phyloP scores from a whole-genome alignment of 2,888 invertebrate genomes.

The Lycia hirtaria region DNA sequence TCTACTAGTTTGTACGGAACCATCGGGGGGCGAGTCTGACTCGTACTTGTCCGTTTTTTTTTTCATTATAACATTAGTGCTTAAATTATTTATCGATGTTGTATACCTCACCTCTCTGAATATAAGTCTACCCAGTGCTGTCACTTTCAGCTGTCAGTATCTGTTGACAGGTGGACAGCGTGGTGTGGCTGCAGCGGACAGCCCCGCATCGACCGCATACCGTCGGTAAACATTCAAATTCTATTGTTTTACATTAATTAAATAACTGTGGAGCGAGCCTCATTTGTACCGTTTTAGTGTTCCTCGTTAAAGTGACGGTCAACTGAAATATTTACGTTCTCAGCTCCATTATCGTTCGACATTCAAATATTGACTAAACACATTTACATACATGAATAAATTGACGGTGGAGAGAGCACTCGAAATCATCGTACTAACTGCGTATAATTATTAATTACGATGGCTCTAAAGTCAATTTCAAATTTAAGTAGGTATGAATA shows the following conservation, averaged over 20 bases:
- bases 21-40: too few species aligned
- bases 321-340: background rate
- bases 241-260: background rate
- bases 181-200: too few species aligned
- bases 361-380: background rate
- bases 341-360: background rate
- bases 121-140: too few species aligned
- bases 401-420: slow-evolving; percentile 4
- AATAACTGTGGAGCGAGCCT: background rate
- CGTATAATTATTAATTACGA: background rate
- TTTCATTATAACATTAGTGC: too few species aligned
- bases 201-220: background rate
- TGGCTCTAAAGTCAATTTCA: too few species aligned
- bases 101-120: too few species aligned
- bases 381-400: slow-evolving; percentile 16
- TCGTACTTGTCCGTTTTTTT: too few species aligned
- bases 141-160: too few species aligned
- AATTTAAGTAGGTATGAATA: too few species aligned
- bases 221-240: background rate
- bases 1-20: too few species aligned
- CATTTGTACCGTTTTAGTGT: background rate
- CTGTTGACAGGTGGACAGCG: too few species aligned
- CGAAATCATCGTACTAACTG: background rate
- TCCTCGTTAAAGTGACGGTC: background rate
- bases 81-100: too few species aligned